Evolutionary conservation across 2,797 vertebrate species (phyloP).

Genomic region (Falco novaeseelandiae): DNA sequence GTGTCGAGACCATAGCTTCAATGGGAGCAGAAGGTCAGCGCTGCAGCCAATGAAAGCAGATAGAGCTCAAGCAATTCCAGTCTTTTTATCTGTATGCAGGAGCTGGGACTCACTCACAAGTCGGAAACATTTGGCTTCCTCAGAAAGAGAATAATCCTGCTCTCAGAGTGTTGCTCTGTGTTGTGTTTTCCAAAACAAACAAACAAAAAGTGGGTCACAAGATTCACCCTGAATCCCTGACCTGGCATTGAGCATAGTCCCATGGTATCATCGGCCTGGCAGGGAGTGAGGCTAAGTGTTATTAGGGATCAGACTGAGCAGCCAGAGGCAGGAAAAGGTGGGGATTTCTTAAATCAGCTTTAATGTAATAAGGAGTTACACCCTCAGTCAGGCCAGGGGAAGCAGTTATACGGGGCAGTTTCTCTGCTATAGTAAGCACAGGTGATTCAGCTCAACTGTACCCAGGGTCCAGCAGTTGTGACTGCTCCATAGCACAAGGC

Average conservation of each 20-base stretch:
- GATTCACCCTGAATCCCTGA: neutral
- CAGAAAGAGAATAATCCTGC: neutral
- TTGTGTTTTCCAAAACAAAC: neutral
- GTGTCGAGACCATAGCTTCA: neutral
- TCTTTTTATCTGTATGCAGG: neutral
- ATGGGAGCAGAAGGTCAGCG: neutral
- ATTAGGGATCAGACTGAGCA: neutral
- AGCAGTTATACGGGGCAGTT: neutral
- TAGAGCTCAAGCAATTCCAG: neutral
- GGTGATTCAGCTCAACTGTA: neutral
- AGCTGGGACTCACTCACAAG: neutral
- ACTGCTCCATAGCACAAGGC: rapidly evolving
- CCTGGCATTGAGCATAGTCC: rapidly evolving
- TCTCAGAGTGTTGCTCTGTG: neutral
- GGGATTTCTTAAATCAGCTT: neutral
- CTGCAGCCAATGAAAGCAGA: neutral
- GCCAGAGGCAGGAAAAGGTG: neutral
- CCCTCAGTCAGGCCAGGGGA: neutral
- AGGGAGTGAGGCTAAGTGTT: neutral
- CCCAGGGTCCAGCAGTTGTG: neutral
- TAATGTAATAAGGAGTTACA: neutral
- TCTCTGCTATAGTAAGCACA: neutral
- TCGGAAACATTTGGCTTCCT: neutral
- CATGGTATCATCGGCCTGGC: rapidly evolving
- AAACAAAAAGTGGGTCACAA: neutral